Evolutionary conservation across 2,113 vertebrate genomes (phyloP).

Genomic region (Ptilorrhoa leucosticta): DNA sequence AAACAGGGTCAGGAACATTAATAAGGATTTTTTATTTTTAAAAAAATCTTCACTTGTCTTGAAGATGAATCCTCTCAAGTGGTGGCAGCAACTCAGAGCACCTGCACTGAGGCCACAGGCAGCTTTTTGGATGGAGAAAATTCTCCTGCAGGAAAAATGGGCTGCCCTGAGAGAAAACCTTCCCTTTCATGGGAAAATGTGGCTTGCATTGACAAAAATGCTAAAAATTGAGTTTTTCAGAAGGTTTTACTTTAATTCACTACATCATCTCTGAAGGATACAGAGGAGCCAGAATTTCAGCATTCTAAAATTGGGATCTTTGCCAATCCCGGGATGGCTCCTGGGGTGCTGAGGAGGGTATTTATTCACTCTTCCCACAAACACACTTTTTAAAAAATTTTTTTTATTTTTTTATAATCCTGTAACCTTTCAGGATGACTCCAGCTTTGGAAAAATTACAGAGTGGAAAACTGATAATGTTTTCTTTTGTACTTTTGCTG

Average conservation of each 20-base stretch:
- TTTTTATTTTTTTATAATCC: neutral
- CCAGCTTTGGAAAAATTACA: constrained; percentile 46
- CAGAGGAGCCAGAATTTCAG: neutral
- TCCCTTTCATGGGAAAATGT: neutral
- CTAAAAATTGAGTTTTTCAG: neutral
- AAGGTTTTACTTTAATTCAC: neutral
- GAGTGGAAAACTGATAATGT: constrained; percentile 36
- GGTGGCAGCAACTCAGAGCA: neutral
- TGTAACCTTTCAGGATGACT: constrained; percentile 41
- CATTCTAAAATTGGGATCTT: neutral
- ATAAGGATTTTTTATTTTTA: neutral
- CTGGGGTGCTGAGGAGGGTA: neutral
- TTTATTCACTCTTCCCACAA: constrained; percentile 37
- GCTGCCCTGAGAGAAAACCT: neutral
- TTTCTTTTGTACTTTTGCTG: constrained; percentile 48
- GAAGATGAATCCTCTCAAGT: neutral
- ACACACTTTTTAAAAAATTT: too few species aligned
- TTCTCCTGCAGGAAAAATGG: neutral
- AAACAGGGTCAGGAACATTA: neutral
- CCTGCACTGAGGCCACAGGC: neutral
- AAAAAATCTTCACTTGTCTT: neutral
- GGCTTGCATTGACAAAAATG: neutral
- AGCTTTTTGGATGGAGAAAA: neutral
- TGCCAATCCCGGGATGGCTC: neutral
- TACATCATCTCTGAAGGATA: neutral